Conservation (phyloP, 1,140 invertebrate species). For the Orius insidiosus region DNA sequence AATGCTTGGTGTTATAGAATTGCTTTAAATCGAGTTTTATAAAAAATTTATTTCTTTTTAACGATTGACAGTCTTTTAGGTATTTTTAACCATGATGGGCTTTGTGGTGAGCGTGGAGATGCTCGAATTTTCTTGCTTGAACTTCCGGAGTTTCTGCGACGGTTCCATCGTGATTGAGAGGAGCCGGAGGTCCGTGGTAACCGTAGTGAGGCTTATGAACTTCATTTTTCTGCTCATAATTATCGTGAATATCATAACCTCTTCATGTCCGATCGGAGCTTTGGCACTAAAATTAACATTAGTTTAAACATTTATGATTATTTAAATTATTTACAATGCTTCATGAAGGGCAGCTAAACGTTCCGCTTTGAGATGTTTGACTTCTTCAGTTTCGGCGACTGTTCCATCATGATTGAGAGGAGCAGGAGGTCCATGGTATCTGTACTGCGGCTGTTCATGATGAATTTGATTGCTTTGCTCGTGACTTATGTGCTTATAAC, state of each 20-base stretch:
- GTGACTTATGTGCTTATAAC: neutral
- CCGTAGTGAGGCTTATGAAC: neutral
- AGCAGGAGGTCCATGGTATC: neutral
- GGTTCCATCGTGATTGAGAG: conserved; percentile 1
- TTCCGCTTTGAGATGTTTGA: neutral
- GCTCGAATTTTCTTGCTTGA: no score
- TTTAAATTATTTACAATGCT: no score
- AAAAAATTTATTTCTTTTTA: no score
- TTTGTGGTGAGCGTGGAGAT: no score
- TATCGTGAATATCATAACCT: neutral
- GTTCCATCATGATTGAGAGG: conserved; percentile 3
- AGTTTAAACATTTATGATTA: no score
- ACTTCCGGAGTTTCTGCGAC: conserved; percentile 1
- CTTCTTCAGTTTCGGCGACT: neutral
- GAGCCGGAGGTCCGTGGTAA: conserved; percentile 2
- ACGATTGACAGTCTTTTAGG: no score
- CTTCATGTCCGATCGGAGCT: neutral
- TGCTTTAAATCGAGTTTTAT: no score
- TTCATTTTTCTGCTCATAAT: no score
- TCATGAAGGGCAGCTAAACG: neutral
- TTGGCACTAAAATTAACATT: neutral
- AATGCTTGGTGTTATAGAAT: no score
- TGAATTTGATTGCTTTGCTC: neutral
- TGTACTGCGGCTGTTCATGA: neutral
- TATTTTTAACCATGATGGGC: no score